Evolutionary conservation across 2,888 invertebrate species (phyloP).

Genomic region (Drosophila diplacantha): DNA sequence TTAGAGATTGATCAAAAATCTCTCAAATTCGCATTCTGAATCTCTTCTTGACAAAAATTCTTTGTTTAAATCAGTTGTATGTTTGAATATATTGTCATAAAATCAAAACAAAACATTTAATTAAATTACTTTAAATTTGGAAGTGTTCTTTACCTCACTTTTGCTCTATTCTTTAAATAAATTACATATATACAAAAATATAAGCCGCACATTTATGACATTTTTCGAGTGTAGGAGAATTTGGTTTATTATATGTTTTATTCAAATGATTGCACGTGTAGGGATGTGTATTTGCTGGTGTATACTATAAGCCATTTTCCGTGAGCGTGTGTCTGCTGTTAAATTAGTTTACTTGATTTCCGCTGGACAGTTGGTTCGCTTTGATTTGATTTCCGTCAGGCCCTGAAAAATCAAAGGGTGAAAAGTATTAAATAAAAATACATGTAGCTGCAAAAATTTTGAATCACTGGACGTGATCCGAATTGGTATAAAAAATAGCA

Average conservation of each 20-base stretch:
- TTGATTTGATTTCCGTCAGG: conserved; percentile 20
- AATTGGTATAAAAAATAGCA: neutral
- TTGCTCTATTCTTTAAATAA: too few species aligned
- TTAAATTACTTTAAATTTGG: too few species aligned
- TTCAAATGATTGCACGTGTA: conserved; percentile 34
- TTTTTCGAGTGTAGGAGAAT: conserved; percentile 6
- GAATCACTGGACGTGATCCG: neutral
- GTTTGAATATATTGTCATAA: too few species aligned
- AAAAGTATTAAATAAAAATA: conserved; percentile 12
- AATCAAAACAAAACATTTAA: too few species aligned
- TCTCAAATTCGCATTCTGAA: too few species aligned
- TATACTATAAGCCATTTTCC: neutral
- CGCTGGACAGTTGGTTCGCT: conserved; percentile 27
- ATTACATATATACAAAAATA: too few species aligned
- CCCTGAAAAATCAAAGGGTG: conserved; percentile 13
- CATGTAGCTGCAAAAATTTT: conserved; percentile 6
- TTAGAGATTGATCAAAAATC: too few species aligned
- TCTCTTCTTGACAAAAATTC: too few species aligned
- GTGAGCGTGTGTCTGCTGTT: conserved; percentile 13
- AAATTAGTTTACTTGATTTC: conserved; percentile 53
- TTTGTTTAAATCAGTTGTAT: too few species aligned
- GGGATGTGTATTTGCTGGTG: neutral
- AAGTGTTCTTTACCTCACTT: too few species aligned
- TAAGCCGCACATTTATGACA: neutral
- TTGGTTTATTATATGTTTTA: conserved; percentile 34